Evolutionary conservation across 2,113 vertebrate genomes (phyloP).

Genomic region (Lycaon pictus): DNA sequence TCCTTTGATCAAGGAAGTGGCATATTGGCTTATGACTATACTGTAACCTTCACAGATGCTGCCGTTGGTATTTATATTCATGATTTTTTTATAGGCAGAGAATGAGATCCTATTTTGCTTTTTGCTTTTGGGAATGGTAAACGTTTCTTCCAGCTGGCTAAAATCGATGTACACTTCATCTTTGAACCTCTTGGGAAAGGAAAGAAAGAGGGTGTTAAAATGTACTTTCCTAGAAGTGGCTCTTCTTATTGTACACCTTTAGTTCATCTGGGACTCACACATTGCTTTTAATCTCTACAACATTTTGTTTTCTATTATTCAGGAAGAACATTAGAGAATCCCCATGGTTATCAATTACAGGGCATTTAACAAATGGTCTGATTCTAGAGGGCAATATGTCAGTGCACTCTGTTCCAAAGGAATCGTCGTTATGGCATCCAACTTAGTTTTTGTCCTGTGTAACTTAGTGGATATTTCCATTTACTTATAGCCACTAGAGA

Average conservation of each 20-base stretch:
- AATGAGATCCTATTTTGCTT: not conserved
- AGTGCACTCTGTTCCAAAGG: not conserved
- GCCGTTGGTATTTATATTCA: not conserved
- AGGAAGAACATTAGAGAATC: not conserved
- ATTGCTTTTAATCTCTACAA: not conserved
- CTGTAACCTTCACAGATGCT: not conserved
- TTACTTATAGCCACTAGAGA: not conserved
- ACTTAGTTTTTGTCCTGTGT: not conserved
- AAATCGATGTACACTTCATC: not conserved
- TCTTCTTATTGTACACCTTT: not conserved
- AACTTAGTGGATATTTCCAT: not conserved
- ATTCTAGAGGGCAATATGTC: not conserved
- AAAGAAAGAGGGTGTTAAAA: not conserved
- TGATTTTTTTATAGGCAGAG: not conserved
- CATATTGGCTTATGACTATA: not conserved
- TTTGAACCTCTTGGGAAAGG: not conserved
- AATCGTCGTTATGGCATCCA: not conserved
- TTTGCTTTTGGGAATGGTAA: not conserved
- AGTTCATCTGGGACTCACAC: not conserved
- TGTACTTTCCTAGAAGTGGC: not conserved
- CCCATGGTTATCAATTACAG: not conserved
- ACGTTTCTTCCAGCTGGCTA: not conserved
- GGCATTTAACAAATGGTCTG: not conserved
- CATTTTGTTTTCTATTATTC: constrained; percentile 1
- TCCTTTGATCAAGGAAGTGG: not conserved